Evolutionary conservation across 1,140 invertebrate species (phyloP).

Genomic region (Hypsibius dujardini): DNA sequence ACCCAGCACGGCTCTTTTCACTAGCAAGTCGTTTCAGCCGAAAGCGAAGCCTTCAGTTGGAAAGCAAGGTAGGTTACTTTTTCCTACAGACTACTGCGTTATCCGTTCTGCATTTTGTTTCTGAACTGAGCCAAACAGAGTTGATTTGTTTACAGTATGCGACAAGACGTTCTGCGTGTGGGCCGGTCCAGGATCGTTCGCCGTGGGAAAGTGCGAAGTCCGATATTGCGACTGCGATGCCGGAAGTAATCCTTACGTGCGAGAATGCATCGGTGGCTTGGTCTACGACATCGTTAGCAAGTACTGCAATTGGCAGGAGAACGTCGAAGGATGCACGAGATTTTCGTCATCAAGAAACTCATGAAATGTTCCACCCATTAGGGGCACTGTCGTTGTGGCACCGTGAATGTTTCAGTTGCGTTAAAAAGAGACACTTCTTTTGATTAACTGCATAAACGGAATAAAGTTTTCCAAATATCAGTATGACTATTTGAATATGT

Average conservation of each 20-base stretch:
- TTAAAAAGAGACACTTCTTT: too few species aligned
- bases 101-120: not conserved
- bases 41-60: not conserved
- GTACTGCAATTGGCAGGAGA: constrained; percentile 12
- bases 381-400: too few species aligned
- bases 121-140: not conserved
- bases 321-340: not conserved
- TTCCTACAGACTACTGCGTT: not conserved
- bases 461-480: too few species aligned
- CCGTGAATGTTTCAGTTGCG: too few species aligned
- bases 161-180: constrained; percentile 12
- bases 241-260: constrained; percentile 10
- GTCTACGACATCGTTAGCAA: constrained; percentile 1
- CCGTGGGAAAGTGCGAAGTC: not conserved
- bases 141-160: not conserved
- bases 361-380: too few species aligned
- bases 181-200: constrained; percentile 6
- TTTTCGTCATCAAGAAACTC: not conserved
- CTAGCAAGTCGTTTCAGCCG: too few species aligned
- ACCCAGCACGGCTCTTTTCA: not conserved
- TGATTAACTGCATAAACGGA: too few species aligned
- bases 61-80: constrained; percentile 1
- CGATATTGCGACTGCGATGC: constrained; percentile 15
- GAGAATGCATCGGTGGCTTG: constrained; percentile 13
- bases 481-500: too few species aligned